Evolutionary conservation across 1,140 invertebrate species (phyloP), one percentile per base, ranked within the genome.

Genomic region (Helicoverpa zea): DNA sequence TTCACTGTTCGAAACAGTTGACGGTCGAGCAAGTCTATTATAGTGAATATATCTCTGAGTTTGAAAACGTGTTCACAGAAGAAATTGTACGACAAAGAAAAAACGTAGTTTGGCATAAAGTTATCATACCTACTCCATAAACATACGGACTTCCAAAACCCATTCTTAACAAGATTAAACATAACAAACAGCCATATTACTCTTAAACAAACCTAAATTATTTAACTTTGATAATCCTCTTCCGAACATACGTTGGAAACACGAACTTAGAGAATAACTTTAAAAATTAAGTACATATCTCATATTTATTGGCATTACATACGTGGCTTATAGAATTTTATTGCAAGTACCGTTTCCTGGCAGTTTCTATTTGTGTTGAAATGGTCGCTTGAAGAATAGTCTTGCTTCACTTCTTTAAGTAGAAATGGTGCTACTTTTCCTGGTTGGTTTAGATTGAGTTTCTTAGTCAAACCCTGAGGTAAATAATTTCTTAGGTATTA

Each of bases 261-360:
- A 18, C 3, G n/a, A 49, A 49, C 64, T 68, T 68, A 10, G 2
- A 16, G 18, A 16, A 18, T 68, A 51, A 68, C 64, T 68, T 49
- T 16, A 18, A 16, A 49, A 49, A 49, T 68, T 49, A 68, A 68
- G 64, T 68, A 16, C 64, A 68, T 68, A 23, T 18, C 18, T 49
- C 35, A n/a, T 16, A 12, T 66, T 66, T 66, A 49, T 49, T 49
- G 64, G 43, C 43, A 18, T 68, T 49, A 51, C 16, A 23, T 49
- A n/a, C 43, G 49, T 12, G 64, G 43, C 16, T 68, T 68, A 49
- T 66, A 66, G 43, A 49, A 12, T 68, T 68, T 68, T 68, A 49
- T 68, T 68, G 16, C 5, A 51, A 68, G 2, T 47, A 18, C 14
- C 10, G 43, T 66, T 35, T 66, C 30, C 30, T 29, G 30, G 14